Evolutionary conservation across 2,797 vertebrate genomes (phyloP).

Genomic region (Thripadectes ignobilis): DNA sequence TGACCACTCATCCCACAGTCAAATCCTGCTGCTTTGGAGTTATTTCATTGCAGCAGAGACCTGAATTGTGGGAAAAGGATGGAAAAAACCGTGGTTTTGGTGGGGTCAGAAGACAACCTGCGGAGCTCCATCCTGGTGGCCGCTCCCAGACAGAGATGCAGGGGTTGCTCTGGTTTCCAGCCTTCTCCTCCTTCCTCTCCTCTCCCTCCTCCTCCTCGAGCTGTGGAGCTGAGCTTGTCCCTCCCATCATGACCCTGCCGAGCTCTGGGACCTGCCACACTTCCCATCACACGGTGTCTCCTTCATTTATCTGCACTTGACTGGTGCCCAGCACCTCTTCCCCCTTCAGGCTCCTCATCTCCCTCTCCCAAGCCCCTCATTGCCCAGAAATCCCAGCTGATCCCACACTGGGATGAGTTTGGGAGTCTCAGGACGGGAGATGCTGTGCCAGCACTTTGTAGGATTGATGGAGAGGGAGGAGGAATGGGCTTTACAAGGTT

Average conservation of each 20-base stretch:
- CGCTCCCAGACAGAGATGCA: neutral
- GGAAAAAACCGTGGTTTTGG: neutral
- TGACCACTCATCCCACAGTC: fast-evolving
- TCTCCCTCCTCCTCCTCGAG: neutral
- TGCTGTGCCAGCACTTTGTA: fast-evolving
- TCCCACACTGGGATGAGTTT: fast-evolving
- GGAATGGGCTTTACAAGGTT: fast-evolving
- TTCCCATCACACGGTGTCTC: fast-evolving
- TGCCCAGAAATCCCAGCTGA: neutral
- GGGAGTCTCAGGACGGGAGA: fast-evolving
- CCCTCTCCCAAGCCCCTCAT: neutral
- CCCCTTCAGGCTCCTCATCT: neutral
- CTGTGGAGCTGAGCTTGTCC: neutral
- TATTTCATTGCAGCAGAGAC: neutral
- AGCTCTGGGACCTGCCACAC: neutral
- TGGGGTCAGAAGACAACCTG: fast-evolving
- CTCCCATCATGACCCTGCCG: neutral
- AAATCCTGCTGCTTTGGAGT: neutral
- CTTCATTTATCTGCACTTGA: fast-evolving
- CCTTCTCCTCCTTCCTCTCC: neutral
- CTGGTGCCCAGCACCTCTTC: neutral
- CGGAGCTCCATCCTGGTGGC: fast-evolving
- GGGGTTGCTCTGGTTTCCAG: neutral
- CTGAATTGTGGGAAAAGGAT: neutral
- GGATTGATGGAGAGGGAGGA: neutral